Evolutionary conservation across 2,113 vertebrate genomes (phyloP), one percentile per base, ranked within the genome.

Genomic region (Xyrauchen texanus): DNA sequence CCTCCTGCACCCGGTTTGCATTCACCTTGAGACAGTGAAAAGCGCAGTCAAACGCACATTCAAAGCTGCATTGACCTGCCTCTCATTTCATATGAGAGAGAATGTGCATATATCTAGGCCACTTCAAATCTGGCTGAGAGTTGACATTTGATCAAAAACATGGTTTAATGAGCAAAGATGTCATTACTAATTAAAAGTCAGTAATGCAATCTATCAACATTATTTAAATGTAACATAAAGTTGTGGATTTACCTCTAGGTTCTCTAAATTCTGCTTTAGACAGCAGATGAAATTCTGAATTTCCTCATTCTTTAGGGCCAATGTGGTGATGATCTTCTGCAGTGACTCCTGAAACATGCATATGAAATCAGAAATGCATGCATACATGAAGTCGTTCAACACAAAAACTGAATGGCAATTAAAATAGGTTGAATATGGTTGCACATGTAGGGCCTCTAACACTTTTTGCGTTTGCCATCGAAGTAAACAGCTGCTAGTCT

Each of bases 221-320:
- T 34, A 34, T 34, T 34, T 34, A 34, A 34, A 34, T 34, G 8
- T 8, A 3, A 57, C 6, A 58, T 0, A 0, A 3, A n/a, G 5
- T n/a, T n/a, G 13, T 6, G 21, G 44, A 3, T 4, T 11, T 87
- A 93, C 97, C 96, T 98, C 95, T 73, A 98, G 87, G 5, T 97
- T 98, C 77, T 94, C 92, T 13, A 97, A 87, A 91, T 90, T 97
- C 88, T 97, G 95, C 79, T 98, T 97, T 67, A 98, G 92, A n/a
- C 91, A 90, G 81, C 95, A 94, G 85, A 94, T 91, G 61, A 98
- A 98, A 88, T 95, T 96, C 62, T 97, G 96, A 16, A 97, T 96
- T 90, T 98, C 97, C 76, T 98, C 97, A 9, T 98, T 98, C 89
- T 98, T 98, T 86, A 95, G 84, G 2, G 97, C 95, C 86, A 98